Conservation (phyloP, 2,888 invertebrate genomes). For the Thereva unica region DNA sequence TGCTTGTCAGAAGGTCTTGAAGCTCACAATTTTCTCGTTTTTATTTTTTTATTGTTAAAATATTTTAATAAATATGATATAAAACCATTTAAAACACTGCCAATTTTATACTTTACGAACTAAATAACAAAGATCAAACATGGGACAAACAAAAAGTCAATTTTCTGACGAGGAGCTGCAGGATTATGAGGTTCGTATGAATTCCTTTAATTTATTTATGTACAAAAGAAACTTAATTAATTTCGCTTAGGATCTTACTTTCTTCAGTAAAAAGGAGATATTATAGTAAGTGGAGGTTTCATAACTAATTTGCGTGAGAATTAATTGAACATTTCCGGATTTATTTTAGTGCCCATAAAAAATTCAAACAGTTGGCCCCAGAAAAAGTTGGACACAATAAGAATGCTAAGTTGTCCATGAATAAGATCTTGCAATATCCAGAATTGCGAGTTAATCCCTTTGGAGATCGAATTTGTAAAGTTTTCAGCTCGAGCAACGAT, state of each 20-base stretch:
- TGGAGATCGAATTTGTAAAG: conserved; percentile 86
- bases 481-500: conserved; percentile 86
- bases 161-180: conserved; percentile 87
- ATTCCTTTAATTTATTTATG: no score
- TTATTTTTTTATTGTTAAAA: no score
- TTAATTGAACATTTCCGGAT: conserved; percentile 20
- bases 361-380: conserved; percentile 86
- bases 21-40: no score
- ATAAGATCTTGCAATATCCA: conserved; percentile 82
- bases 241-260: conserved; percentile 79
- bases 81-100: no score
- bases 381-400: conserved; percentile 88
- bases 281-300: conserved; percentile 70
- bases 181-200: conserved; percentile 81
- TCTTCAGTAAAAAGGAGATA: conserved; percentile 92
- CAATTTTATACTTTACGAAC: no score
- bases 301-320: conserved; percentile 16
- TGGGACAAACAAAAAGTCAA: conserved; percentile 83
- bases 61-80: no score
- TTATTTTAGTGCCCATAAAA: conserved; percentile 78
- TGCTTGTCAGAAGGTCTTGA: no score
- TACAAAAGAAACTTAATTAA: conserved; percentile 39
- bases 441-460: conserved; percentile 91
- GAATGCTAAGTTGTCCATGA: conserved; percentile 83
- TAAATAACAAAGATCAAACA: conserved; percentile 48